phyloP scores from a whole-genome alignment of 2,797 vertebrate genomes.

The Mus caroli region DNA sequence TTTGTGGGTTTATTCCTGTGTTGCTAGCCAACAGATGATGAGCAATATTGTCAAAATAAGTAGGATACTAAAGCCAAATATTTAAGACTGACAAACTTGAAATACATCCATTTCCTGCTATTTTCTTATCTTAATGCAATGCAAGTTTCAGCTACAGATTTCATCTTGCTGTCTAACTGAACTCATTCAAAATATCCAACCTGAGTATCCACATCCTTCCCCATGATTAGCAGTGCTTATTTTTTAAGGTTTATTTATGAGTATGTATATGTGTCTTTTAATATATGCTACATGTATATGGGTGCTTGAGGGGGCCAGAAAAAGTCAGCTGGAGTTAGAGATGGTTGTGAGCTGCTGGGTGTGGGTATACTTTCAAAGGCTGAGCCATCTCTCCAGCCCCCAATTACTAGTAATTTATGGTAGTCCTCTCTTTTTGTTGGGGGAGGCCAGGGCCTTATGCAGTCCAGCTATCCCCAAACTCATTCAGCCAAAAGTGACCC shows the following conservation, averaged over 20 bases:
- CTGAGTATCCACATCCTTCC: neutral
- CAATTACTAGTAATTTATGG: neutral
- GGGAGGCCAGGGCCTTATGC: neutral
- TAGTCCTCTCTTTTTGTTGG: neutral
- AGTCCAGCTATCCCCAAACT: neutral
- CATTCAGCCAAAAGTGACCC: neutral
- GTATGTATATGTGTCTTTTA: neutral
- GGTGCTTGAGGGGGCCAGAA: neutral
- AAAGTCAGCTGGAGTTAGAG: neutral
- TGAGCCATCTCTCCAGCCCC: neutral
- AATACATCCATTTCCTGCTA: slow-evolving; percentile 8
- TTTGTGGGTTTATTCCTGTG: neutral
- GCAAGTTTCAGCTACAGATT: slow-evolving; percentile 24
- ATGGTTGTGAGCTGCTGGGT: neutral
- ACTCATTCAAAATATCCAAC: neutral
- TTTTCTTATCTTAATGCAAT: slow-evolving; percentile 14
- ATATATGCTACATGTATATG: neutral
- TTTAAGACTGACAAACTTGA: slow-evolving; percentile 47
- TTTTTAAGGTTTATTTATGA: neutral
- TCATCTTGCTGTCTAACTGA: neutral
- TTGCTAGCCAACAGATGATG: neutral
- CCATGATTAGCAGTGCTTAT: neutral
- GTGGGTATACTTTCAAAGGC: neutral
- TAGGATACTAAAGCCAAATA: neutral
- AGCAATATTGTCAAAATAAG: slow-evolving; percentile 27